These are phyloP conservation scores for Arrhopalites spinosus DNA, from an alignment of 2,888 invertebrate genomes.

Conservation along the genomic window DNA sequence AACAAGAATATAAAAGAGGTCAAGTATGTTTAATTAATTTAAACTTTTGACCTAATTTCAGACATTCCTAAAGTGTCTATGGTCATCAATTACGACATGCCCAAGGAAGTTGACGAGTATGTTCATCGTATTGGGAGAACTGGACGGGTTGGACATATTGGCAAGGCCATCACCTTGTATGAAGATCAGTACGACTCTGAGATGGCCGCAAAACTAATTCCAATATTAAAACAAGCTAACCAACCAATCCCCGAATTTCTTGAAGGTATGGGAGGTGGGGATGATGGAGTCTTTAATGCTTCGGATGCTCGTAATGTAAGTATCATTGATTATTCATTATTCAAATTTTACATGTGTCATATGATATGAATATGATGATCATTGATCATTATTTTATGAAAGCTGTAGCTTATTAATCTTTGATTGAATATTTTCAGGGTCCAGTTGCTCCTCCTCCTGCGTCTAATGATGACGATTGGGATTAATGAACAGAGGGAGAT, in stretches of 20 bases:
- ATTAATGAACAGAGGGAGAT: too few relatives aligned
- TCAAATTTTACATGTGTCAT: too few relatives aligned
- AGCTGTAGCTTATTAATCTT: not conserved
- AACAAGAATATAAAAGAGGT: not conserved
- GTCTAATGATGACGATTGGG: too few relatives aligned
- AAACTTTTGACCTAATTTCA: slow-evolving; percentile 56
- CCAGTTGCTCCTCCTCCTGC: too few relatives aligned
- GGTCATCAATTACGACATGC: slow-evolving; percentile 63
- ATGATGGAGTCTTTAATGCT: slow-evolving; percentile 68
- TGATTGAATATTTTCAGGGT: too few relatives aligned
- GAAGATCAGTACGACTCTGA: slow-evolving; percentile 66
- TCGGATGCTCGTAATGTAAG: slow-evolving; percentile 71
- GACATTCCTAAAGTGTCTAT: slow-evolving; percentile 81
- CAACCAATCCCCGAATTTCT: slow-evolving; percentile 82
- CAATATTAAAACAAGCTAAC: slow-evolving; percentile 74
- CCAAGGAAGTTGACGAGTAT: slow-evolving; percentile 61
- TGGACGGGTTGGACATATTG: slow-evolving; percentile 62
- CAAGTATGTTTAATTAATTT: slow-evolving; percentile 13
- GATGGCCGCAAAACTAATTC: slow-evolving; percentile 70
- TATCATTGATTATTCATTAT: slow-evolving; percentile 47
- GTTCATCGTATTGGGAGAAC: slow-evolving; percentile 64
- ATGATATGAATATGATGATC: not conserved
- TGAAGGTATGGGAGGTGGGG: slow-evolving; percentile 60
- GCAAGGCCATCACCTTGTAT: slow-evolving; percentile 64
- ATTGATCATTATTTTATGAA: not conserved